Base-by-base conservation (phyloP, 1,140 invertebrate species). In the Euura lappo region DNA sequence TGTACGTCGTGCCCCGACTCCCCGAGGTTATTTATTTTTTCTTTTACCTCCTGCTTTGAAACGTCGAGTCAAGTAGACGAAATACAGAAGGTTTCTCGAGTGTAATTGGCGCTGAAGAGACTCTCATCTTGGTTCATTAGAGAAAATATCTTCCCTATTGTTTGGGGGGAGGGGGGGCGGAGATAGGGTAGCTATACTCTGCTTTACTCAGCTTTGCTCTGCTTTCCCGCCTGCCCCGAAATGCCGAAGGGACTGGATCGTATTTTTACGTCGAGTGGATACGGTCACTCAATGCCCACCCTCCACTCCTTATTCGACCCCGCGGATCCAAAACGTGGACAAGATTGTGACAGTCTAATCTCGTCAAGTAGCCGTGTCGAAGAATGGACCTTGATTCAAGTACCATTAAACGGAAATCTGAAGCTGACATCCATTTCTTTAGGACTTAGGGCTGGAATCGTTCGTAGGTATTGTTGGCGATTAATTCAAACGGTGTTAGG, bases 71-170 rank as follows among this genome's bases (percentile, higher is more conserved):
- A 83, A 86, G 84, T 84, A 71, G 68, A 70, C 65, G 44, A 67
- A 44, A 67, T 47, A 72, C 72, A 79, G 80, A 86, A 83, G 80
- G 80, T 78, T 81, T 75, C 78, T 78, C 83, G 82, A 87, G 85
- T 87, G 85, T 87, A 87, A 87, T 87, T 87, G 86, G 85, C 86
- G 86, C 85, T 87, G 82, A 79, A 87, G 85, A 83, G 79, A 60
- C 80, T 84, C 86, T 87, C 82, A 81, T 86, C 85, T 86, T 87
- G 85, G 84, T 87, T 87, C 86, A 28, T 87, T 87, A 87, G 86
- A 87, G 84, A 86, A 86, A 87, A 87, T 87, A 87, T 86, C 85
- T 82, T 84, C 84, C 83, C 85, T 79, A 85, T 87, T 86, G 85
- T 86, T 77, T 77, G 85, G 84, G 78, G 51, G 13, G 51, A n/a